Percentiles rank a stretch among this genome's conserved stretches.
Evolutionary conservation across 2,797 vertebrate genomes (phyloP).

Genomic region (Microcaecilia unicolor): DNA sequence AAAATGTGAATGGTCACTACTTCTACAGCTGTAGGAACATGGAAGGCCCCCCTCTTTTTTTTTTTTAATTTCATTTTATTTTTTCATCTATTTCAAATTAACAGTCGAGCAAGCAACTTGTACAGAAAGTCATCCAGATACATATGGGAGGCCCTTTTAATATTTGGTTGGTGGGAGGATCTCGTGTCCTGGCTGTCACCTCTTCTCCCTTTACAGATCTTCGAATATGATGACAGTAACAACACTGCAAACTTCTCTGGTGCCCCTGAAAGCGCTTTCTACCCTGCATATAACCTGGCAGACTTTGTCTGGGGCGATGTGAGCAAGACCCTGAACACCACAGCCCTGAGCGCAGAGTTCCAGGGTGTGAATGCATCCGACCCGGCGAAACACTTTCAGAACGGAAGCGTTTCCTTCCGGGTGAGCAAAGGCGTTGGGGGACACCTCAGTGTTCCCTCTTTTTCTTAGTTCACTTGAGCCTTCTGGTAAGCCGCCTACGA

Average conservation of each 20-base stretch:
- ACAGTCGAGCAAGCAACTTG: too few species aligned
- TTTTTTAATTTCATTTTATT: too few species aligned
- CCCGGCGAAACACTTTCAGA: conserved; percentile 14
- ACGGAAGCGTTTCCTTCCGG: conserved; percentile 64
- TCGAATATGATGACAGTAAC: conserved; percentile 66
- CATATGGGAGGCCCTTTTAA: too few species aligned
- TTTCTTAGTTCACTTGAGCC: too few species aligned
- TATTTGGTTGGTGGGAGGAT: too few species aligned
- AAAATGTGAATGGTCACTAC: too few species aligned
- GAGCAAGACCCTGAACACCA: conserved; percentile 37
- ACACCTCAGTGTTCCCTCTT: too few species aligned
- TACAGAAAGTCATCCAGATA: too few species aligned
- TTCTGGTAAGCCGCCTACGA: too few species aligned
- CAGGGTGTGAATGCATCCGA: conserved; percentile 28
- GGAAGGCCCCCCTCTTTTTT: too few species aligned
- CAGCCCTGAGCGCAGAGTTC: conserved; percentile 32
- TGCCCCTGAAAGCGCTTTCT: conserved; percentile 31
- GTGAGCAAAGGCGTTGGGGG: conserved; percentile 11
- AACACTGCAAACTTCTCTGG: conserved; percentile 15
- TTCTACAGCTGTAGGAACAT: too few species aligned
- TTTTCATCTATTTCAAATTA: too few species aligned
- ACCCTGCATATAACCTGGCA: conserved; percentile 63
- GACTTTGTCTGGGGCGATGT: conserved; percentile 65
- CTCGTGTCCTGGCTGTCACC: background rate
- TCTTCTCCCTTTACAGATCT: conserved; percentile 61